Conservation (phyloP, 2,888 invertebrate species). For the Macaria notata region DNA sequence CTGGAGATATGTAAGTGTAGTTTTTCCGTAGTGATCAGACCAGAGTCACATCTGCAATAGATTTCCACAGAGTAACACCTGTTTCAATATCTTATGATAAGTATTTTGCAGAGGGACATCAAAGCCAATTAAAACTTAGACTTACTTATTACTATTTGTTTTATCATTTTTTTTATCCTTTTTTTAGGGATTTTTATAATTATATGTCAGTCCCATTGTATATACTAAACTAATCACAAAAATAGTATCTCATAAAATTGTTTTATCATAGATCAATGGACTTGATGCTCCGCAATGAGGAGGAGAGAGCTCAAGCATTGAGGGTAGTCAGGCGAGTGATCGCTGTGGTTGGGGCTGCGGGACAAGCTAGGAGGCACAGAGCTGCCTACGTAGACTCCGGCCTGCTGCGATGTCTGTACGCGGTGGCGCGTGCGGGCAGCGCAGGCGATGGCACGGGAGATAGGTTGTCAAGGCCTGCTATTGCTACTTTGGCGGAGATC, state of each 20-base stretch:
- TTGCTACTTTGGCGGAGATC: constrained; percentile 94
- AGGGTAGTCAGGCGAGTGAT: constrained; percentile 87
- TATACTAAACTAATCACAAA: too few species aligned
- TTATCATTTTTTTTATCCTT: too few species aligned
- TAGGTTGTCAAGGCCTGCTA: constrained; percentile 90
- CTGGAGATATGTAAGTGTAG: too few species aligned
- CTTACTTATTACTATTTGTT: too few species aligned
- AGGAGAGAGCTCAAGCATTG: constrained; percentile 95
- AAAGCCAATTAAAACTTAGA: too few species aligned
- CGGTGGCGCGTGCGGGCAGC: constrained; percentile 89
- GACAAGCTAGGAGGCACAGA: constrained; percentile 86
- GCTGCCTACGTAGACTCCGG: constrained; percentile 87
- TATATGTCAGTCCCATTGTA: too few species aligned
- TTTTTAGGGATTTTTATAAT: too few species aligned
- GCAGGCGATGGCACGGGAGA: constrained; percentile 88
- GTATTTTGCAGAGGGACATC: too few species aligned
- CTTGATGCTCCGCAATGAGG: constrained; percentile 93
- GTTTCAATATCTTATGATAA: too few species aligned
- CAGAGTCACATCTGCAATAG: too few species aligned
- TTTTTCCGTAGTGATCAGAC: too few species aligned
- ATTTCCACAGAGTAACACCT: too few species aligned
- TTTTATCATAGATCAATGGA: constrained; percentile 92
- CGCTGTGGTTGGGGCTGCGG: constrained; percentile 77
- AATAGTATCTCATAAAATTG: not conserved
- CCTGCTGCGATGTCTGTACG: constrained; percentile 90